Evolutionary conservation across 2,113 vertebrate genomes (phyloP), one percentile per base, ranked within the genome.

Genomic region (Sciurus niger): DNA sequence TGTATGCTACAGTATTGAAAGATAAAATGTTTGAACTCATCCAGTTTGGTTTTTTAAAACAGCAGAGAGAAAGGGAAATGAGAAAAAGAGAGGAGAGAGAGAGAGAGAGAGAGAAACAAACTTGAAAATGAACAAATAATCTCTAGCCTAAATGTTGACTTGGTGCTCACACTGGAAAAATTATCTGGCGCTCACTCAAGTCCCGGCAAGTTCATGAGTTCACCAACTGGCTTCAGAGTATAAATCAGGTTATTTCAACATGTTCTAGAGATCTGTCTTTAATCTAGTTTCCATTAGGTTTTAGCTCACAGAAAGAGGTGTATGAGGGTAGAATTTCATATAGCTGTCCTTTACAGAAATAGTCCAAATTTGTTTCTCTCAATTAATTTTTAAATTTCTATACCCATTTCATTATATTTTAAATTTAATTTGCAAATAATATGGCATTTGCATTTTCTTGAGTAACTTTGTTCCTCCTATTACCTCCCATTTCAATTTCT

Each of bases 341-440:
- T 34, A 89, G 51, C 77, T 93, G 70, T 89, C 18, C 58, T 55
- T 68, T 65, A 74, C 2, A 82, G 65, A 97, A 70, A 63, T 87
- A 90, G 84, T 87, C n/a, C 53, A 94, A 95, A 96, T 95, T 95
- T 2, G 12, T 89, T 96, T 92, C 82, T 96, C 43, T 95, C 96
- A 86, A 87, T 96, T 97, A 95, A 95, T 87, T 96, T 93, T 95
- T 83, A 85, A 96, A 89, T 97, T 90, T 94, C 24, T 95, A 88
- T 11, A 96, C 58, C 63, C 43, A 96, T n/a, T 89, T 78, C 14
- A 76, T 95, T 96, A 79, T 34, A 95, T 68, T 97, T 98, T 96
- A 89, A 95, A 98, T 76, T 95, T 93, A 97, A 78, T 97, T 98
- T 98, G 30, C 85, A 98, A 97, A 90, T 96, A 97, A 92, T 94